phyloP scores from a whole-genome alignment of 2,113 vertebrate species.

The Colistium nudipinnis region DNA sequence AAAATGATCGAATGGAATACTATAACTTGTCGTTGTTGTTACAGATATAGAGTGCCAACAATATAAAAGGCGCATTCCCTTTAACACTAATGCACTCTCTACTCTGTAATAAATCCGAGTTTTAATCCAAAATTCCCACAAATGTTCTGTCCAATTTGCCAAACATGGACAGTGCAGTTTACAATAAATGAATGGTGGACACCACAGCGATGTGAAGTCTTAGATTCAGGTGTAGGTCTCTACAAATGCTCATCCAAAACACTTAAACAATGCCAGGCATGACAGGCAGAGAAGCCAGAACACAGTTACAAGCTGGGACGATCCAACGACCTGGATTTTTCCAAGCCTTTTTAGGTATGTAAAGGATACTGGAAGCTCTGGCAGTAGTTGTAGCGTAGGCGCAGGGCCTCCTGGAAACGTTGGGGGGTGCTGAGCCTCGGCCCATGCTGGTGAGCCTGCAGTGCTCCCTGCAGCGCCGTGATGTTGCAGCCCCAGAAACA shows the following conservation, averaged over 20 bases:
- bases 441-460: conserved; percentile 84
- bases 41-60: neutral
- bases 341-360: neutral
- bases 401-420: conserved; percentile 86
- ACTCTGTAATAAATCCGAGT: too few species aligned
- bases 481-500: conserved; percentile 95
- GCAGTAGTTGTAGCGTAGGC: conserved; percentile 80
- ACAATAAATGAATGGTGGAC: too few species aligned
- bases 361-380: conserved; percentile 93
- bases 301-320: neutral
- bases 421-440: conserved; percentile 82
- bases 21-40: neutral
- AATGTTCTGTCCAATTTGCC: too few species aligned
- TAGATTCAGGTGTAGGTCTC: too few species aligned
- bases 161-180: too few species aligned
- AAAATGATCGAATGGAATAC: neutral
- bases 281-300: neutral
- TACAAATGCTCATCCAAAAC: too few species aligned
- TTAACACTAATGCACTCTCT: too few species aligned
- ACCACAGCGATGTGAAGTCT: too few species aligned
- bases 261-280: neutral
- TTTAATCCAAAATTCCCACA: too few species aligned
- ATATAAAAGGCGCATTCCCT: neutral
- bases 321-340: neutral
- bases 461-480: conserved; percentile 83